A percentile compares a stretch with the other conserved stretches of the same genome.
phyloP scores from a whole-genome alignment of 2,113 vertebrate species.

The Neofelis nebulosa region DNA sequence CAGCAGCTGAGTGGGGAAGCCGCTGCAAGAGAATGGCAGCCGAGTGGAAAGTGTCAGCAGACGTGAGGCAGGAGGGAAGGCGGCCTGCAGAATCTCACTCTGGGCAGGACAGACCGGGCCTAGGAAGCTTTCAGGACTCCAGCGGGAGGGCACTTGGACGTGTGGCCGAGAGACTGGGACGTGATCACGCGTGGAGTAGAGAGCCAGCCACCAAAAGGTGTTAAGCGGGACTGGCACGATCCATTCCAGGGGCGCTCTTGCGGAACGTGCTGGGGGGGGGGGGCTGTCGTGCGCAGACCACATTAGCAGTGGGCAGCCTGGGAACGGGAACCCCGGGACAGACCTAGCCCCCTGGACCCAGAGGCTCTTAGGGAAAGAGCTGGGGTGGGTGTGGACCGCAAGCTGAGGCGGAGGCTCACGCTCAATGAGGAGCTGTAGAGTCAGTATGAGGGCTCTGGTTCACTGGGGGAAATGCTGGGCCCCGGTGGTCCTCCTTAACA shows the following conservation, averaged over 20 bases:
- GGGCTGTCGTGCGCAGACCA: neutral
- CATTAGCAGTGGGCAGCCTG: neutral
- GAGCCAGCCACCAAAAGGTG: neutral
- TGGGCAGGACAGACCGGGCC: neutral
- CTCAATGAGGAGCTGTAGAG: neutral
- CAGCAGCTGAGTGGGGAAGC: neutral
- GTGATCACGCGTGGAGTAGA: neutral
- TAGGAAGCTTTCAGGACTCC: neutral
- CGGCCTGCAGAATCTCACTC: neutral
- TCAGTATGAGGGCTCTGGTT: neutral
- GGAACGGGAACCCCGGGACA: neutral
- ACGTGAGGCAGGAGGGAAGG: neutral
- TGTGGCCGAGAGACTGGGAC: neutral
- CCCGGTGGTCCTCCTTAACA: neutral
- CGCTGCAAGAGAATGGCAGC: neutral
- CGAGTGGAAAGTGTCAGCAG: neutral
- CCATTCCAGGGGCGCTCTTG: neutral
- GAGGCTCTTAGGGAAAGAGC: neutral
- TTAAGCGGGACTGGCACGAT: neutral
- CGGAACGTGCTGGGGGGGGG: neutral
- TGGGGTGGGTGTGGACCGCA: neutral
- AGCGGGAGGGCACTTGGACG: neutral
- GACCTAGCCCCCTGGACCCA: neutral
- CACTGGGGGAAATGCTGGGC: neutral
- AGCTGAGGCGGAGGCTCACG: neutral